Evolutionary conservation across 2,888 invertebrate species (phyloP).

Genomic region (Mallateleia sp.): DNA sequence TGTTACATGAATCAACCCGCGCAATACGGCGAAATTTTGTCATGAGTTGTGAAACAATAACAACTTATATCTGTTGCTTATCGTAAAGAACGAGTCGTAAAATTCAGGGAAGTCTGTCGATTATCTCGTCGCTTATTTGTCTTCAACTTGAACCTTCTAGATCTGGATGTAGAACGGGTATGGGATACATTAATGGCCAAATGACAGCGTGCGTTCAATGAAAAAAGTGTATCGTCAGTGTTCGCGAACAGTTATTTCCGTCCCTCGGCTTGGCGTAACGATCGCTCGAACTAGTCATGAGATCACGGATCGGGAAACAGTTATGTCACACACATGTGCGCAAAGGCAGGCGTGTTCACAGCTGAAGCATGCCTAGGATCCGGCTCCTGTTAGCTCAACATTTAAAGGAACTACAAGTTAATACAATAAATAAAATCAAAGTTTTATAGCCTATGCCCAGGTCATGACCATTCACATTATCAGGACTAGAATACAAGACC

Average conservation of each 20-base stretch:
- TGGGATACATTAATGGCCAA: too few species aligned
- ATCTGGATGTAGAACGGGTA: too few species aligned
- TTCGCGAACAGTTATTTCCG: conserved; percentile 54
- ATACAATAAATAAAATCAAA: too few species aligned
- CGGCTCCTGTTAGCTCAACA: conserved; percentile 23
- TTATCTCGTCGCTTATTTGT: not conserved
- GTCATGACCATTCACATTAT: too few species aligned
- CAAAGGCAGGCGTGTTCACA: conserved; percentile 17
- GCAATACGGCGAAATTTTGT: conserved; percentile 24
- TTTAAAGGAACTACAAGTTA: conserved; percentile 19
- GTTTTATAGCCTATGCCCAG: too few species aligned
- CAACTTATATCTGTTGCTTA: conserved; percentile 20
- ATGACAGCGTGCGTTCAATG: too few species aligned
- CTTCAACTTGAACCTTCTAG: too few species aligned
- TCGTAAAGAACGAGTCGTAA: not conserved
- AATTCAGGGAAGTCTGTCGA: not conserved
- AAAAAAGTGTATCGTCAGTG: conserved; percentile 52
- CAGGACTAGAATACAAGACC: too few species aligned
- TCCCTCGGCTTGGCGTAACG: conserved; percentile 31
- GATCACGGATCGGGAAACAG: conserved; percentile 61
- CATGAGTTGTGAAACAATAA: conserved; percentile 6
- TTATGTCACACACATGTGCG: conserved; percentile 63
- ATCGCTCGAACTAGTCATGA: conserved; percentile 51
- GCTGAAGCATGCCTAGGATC: conserved; percentile 26
- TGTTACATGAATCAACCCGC: conserved; percentile 34